Percentiles rank a stretch among this genome's conserved stretches.
These are phyloP conservation scores for Automeris io DNA, from an alignment of 2,888 invertebrate species.

Conservation along the genomic window DNA sequence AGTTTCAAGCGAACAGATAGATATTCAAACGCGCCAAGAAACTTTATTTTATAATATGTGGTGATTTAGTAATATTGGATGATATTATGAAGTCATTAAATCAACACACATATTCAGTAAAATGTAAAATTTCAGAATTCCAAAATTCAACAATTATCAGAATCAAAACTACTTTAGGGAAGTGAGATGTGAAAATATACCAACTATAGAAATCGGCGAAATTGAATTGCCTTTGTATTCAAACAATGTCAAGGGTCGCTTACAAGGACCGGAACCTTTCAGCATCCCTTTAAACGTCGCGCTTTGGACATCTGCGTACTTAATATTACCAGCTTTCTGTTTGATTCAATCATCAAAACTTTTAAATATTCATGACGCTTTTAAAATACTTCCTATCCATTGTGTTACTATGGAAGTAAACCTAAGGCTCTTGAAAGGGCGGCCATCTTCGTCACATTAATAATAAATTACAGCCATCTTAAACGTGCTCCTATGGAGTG, in stretches of 20 bases:
- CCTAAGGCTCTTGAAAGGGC: slow-evolving; percentile 12
- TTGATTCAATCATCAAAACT: slow-evolving; percentile 7
- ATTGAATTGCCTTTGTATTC: slow-evolving; percentile 12
- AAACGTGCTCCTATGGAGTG: slow-evolving; percentile 8
- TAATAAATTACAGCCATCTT: slow-evolving; percentile 12
- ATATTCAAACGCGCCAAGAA: too few relatives aligned
- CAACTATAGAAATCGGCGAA: slow-evolving; percentile 9
- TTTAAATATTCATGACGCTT: slow-evolving; percentile 22
- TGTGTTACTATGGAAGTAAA: slow-evolving; percentile 18
- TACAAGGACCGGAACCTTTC: slow-evolving; percentile 10
- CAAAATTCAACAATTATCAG: too few relatives aligned
- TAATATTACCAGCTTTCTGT: slow-evolving; percentile 11
- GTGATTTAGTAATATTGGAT: too few relatives aligned
- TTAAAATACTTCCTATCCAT: slow-evolving; percentile 20
- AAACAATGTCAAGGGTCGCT: slow-evolving; percentile 14
- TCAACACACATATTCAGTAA: too few relatives aligned
- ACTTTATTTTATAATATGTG: too few relatives aligned
- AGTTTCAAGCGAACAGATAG: too few relatives aligned
- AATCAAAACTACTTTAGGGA: too few relatives aligned
- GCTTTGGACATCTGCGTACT: slow-evolving; percentile 18
- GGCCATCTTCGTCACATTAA: slow-evolving; percentile 23
- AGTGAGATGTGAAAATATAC: too few relatives aligned
- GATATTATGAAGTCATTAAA: too few relatives aligned
- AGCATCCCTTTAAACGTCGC: slow-evolving; percentile 17
- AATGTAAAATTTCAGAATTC: too few relatives aligned